Evolutionary conservation across 1,140 invertebrate species (phyloP).

Genomic region (Papilio xuthus): DNA sequence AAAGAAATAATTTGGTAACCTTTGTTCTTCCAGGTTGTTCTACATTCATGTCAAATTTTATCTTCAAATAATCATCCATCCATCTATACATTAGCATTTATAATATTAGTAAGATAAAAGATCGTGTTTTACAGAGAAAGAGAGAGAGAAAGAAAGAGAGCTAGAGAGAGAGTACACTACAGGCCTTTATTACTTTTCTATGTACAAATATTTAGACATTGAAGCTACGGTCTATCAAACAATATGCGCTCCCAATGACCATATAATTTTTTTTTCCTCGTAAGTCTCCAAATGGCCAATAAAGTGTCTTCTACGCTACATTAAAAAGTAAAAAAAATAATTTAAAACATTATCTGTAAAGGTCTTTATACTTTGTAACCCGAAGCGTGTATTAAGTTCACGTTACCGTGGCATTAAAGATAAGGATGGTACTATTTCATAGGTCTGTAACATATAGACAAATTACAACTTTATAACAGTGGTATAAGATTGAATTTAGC

Average conservation of each 20-base stretch:
- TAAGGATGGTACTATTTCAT: constrained; percentile 8
- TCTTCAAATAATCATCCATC: too few species aligned
- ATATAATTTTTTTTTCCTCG: constrained; percentile 2
- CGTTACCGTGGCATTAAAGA: constrained; percentile 12
- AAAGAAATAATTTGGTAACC: too few species aligned
- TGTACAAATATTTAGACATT: too few species aligned
- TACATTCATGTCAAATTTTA: too few species aligned
- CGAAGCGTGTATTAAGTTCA: not conserved
- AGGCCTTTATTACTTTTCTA: too few species aligned
- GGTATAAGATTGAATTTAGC: not conserved
- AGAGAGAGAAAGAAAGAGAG: too few species aligned
- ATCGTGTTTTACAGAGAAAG: too few species aligned
- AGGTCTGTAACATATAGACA: not conserved
- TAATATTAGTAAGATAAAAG: too few species aligned
- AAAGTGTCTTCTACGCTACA: not conserved
- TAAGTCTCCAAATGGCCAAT: not conserved
- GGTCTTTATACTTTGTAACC: constrained; percentile 8
- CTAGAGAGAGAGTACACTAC: too few species aligned
- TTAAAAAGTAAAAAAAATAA: not conserved
- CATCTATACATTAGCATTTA: too few species aligned
- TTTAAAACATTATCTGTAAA: not conserved
- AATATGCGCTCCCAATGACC: not conserved
- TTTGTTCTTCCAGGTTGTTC: too few species aligned
- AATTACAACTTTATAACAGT: not conserved
- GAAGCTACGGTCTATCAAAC: too few species aligned